These are phyloP conservation scores for Cryptotis parvus DNA, from an alignment of 2,113 vertebrate species.

Conservation along the genomic window DNA sequence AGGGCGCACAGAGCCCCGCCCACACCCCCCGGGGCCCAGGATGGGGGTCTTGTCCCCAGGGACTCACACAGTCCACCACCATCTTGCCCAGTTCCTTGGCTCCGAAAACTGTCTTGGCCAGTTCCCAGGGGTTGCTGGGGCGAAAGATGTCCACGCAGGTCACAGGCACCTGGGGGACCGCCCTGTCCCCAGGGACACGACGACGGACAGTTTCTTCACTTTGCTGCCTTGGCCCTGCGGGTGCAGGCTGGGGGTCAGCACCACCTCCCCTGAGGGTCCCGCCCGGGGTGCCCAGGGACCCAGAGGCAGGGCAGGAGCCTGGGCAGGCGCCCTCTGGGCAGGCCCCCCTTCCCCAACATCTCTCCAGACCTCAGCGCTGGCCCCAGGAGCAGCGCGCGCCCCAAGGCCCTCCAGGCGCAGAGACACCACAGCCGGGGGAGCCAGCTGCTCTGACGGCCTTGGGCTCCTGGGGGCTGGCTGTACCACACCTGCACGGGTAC, in stretches of 20 bases:
- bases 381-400: fast-evolving
- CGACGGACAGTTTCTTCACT: slow-evolving; percentile 90
- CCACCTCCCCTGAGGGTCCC: background rate
- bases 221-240: slow-evolving; percentile 86
- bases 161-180: slow-evolving; percentile 93
- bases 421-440: too few relatives aligned
- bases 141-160: slow-evolving; percentile 97
- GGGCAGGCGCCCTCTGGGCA: background rate
- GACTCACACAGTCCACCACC: slow-evolving; percentile 99
- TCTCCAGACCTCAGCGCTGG: background rate
- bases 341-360: background rate
- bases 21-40: background rate
- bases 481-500: too few relatives aligned
- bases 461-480: too few relatives aligned
- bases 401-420: too few relatives aligned
- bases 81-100: slow-evolving; percentile 98
- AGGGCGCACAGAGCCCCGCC: background rate
- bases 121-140: slow-evolving; percentile 96
- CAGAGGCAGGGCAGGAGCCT: too few relatives aligned
- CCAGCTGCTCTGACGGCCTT: too few relatives aligned
- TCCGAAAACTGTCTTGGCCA: slow-evolving; percentile 95
- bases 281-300: too few relatives aligned
- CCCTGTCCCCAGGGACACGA: slow-evolving; percentile 96
- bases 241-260: background rate
- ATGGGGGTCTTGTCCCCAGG: background rate